A percentile compares a stretch with the other conserved stretches of the same genome.
phyloP scores from a whole-genome alignment of 2,797 vertebrate genomes.

The Hozukius guyotensis region DNA sequence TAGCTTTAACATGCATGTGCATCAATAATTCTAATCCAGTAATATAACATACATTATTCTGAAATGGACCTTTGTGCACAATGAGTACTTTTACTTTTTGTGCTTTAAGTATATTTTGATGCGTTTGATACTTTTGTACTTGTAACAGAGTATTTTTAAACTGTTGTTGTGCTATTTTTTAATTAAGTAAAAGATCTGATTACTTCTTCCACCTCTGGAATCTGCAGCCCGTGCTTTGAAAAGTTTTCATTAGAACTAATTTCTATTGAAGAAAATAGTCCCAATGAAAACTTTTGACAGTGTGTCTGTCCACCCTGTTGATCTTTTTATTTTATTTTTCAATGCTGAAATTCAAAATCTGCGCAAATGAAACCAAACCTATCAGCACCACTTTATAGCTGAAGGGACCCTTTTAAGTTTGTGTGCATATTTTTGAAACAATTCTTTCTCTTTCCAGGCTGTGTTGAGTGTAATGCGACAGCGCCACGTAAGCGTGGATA shows the following conservation, averaged over 20 bases:
- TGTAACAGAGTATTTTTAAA: background rate
- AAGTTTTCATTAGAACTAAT: background rate
- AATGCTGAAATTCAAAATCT: background rate
- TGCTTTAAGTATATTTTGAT: background rate
- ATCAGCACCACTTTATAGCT: background rate
- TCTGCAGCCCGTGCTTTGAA: background rate
- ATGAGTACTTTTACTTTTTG: background rate
- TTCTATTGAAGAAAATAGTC: background rate
- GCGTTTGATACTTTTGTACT: background rate
- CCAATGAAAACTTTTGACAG: background rate
- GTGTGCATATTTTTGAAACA: background rate
- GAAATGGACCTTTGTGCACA: background rate
- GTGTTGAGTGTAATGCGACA: conserved; percentile 85
- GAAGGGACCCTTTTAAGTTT: background rate
- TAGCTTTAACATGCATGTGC: no score
- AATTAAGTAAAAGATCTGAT: no score
- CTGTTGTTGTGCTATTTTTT: no score
- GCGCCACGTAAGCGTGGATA: conserved; percentile 80
- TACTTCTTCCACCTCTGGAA: no score
- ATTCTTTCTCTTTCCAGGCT: conserved; percentile 74
- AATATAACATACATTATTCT: no score
- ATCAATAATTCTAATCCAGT: no score
- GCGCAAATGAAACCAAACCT: background rate
- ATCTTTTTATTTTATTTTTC: background rate
- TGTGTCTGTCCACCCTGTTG: background rate